Evolutionary conservation across 2,797 vertebrate species (phyloP).

Genomic region (Avahi laniger): DNA sequence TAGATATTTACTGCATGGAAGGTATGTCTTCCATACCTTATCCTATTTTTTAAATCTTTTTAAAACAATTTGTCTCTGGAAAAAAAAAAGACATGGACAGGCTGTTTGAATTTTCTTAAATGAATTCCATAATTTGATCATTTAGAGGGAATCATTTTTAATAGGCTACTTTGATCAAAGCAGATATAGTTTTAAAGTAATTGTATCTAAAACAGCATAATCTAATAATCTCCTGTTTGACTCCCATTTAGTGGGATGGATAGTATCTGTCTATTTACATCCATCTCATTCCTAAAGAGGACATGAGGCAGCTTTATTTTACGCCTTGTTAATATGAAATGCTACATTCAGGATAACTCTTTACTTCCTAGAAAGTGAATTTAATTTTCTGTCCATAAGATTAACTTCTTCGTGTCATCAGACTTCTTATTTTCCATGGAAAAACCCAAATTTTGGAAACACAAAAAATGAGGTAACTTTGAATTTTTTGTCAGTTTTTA

Average conservation of each 20-base stretch:
- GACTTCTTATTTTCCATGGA: background rate
- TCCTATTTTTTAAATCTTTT: background rate
- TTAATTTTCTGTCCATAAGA: background rate
- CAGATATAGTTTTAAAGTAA: background rate
- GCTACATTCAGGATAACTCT: background rate
- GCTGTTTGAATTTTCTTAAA: background rate
- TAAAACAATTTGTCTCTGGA: background rate
- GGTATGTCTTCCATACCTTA: background rate
- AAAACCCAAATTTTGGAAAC: background rate
- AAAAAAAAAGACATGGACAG: background rate
- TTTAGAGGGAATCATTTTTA: constrained; percentile 7
- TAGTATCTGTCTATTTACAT: background rate
- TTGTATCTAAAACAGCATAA: background rate
- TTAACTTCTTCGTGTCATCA: background rate
- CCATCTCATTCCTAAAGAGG: background rate
- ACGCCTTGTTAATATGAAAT: background rate
- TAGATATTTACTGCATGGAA: background rate
- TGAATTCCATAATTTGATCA: background rate
- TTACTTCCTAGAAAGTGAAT: background rate
- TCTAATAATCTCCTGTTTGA: background rate
- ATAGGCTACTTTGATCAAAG: background rate
- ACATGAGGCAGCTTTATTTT: background rate
- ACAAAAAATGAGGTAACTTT: background rate
- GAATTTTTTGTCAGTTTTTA: background rate
- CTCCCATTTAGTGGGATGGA: background rate